Percentiles rank a stretch among this genome's conserved stretches.
phyloP scores from a whole-genome alignment of 2,113 vertebrate species.

The Eulemur rufifrons region DNA sequence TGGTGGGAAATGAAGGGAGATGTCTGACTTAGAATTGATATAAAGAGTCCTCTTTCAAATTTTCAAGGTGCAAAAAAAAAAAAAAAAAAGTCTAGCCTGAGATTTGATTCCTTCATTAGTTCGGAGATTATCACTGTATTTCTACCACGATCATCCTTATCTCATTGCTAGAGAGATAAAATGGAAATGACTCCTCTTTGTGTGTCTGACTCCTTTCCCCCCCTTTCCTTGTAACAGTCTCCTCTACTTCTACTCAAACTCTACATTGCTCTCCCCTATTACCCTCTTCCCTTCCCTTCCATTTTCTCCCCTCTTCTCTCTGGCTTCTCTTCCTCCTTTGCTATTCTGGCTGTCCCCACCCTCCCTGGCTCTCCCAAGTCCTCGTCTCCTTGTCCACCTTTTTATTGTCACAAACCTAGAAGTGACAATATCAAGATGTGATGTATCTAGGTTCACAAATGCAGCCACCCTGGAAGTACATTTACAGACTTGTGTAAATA shows the following conservation, averaged over 20 bases:
- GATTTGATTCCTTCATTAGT: not conserved
- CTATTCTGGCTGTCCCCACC: not conserved
- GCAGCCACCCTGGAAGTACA: no score
- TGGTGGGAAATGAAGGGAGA: not conserved
- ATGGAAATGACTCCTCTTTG: not conserved
- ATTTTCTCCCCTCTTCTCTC: not conserved
- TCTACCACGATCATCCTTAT: not conserved
- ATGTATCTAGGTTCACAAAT: no score
- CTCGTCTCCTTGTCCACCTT: not conserved
- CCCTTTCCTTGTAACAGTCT: not conserved
- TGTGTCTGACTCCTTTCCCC: not conserved
- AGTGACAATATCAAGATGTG: no score
- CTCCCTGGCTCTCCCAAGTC: not conserved
- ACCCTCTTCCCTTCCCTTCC: not conserved
- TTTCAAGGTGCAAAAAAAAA: not conserved
- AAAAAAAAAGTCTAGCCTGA: not conserved
- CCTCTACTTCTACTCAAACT: not conserved
- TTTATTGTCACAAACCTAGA: not conserved
- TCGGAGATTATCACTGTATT: not conserved
- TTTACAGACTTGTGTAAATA: no score
- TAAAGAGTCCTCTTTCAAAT: not conserved
- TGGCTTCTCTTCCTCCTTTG: not conserved
- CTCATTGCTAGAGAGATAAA: not conserved
- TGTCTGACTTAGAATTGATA: not conserved
- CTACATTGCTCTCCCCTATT: no score